Evolutionary conservation across 2,888 invertebrate genomes (phyloP).

Genomic region (Synergus gifuensis): DNA sequence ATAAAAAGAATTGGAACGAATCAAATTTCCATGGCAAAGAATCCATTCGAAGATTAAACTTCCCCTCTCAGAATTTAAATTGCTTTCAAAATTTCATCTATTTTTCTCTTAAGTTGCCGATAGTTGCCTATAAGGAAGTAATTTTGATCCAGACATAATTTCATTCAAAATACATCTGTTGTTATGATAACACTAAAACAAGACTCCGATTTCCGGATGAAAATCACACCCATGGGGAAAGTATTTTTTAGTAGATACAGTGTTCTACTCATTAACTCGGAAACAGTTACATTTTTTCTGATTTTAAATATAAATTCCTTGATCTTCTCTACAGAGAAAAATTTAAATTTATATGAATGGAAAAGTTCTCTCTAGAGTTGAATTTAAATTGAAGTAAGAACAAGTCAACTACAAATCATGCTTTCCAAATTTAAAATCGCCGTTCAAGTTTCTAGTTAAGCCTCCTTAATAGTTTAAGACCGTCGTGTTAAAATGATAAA

Average conservation of each 20-base stretch:
- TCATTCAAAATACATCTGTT: too few species aligned
- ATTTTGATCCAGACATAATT: too few species aligned
- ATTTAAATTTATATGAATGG: not conserved
- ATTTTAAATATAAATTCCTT: too few species aligned
- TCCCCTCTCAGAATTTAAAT: too few species aligned
- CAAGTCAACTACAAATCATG: not conserved
- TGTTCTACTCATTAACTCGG: not conserved
- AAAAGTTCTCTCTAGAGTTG: not conserved
- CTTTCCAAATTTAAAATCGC: not conserved
- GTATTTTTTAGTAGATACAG: not conserved
- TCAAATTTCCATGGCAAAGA: not conserved
- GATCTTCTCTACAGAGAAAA: not conserved
- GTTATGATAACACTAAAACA: too few species aligned
- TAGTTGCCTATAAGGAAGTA: too few species aligned
- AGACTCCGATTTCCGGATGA: too few species aligned
- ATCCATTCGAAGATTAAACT: not conserved
- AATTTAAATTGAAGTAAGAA: not conserved
- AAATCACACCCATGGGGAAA: not conserved
- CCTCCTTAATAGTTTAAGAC: conserved; percentile 30
- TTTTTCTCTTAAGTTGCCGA: too few species aligned
- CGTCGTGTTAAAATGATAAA: conserved; percentile 37
- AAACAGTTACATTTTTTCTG: too few species aligned
- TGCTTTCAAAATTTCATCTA: too few species aligned
- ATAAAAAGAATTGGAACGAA: not conserved
- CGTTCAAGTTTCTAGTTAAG: not conserved